Evolutionary conservation across 2,888 invertebrate species (phyloP).

Genomic region (Lasioglossum malachurum): DNA sequence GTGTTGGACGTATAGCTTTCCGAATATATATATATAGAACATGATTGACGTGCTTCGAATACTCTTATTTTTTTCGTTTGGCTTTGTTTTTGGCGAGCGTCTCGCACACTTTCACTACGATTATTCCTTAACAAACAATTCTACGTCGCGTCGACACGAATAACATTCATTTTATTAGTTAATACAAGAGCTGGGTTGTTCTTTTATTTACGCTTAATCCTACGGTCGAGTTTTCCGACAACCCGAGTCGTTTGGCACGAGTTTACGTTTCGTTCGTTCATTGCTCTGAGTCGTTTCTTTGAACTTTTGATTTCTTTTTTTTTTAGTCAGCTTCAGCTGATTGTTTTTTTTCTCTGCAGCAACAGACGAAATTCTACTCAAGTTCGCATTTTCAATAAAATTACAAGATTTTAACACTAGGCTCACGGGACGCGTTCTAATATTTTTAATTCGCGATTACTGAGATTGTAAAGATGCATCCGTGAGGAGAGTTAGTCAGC

Average conservation of each 20-base stretch:
- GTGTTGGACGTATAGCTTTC: slow-evolving; percentile 76
- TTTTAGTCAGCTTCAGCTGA: slow-evolving; percentile 34
- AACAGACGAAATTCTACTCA: not conserved
- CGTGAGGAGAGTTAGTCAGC: not conserved
- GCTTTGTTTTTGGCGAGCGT: slow-evolving; percentile 18
- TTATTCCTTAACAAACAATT: slow-evolving; percentile 32
- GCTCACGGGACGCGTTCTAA: not conserved
- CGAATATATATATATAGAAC: slow-evolving; percentile 59
- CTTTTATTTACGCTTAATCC: slow-evolving; percentile 40
- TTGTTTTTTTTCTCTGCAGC: slow-evolving; percentile 2
- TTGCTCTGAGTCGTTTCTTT: slow-evolving; percentile 49
- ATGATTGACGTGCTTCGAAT: slow-evolving; percentile 67
- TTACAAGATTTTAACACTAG: not conserved
- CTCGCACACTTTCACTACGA: slow-evolving; percentile 14
- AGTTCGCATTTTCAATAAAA: not conserved
- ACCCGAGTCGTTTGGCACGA: slow-evolving; percentile 67
- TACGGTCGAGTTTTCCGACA: slow-evolving; percentile 51
- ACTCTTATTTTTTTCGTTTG: slow-evolving; percentile 1
- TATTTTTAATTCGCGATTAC: not conserved
- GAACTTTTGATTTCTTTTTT: slow-evolving; percentile 52
- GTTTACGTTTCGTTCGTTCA: slow-evolving; percentile 41
- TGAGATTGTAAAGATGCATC: not conserved
- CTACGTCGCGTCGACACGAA: slow-evolving; percentile 43
- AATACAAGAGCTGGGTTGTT: slow-evolving; percentile 24
- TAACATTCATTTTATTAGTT: slow-evolving; percentile 35